Base-by-base conservation (phyloP, 1,140 invertebrate species). In the Cherax destructor region DNA sequence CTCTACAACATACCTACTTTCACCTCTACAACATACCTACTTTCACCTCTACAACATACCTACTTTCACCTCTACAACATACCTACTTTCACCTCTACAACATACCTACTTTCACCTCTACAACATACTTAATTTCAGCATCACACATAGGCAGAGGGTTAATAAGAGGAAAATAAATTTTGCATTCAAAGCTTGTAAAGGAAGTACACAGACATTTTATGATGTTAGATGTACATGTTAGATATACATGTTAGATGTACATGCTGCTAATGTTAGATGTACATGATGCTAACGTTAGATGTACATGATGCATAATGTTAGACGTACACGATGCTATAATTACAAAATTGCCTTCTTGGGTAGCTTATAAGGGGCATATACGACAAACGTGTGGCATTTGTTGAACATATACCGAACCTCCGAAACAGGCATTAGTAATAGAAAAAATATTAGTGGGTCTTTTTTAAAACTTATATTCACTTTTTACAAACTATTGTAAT, bases 381-480 rank as follows among this genome's bases (percentile, higher is more conserved):
- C 18, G 69, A 7, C 69, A 30, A 30, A 74, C 11, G 6, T 74
- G 11, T 30, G 30, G 30, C 30, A 65, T 65, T 65, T 65, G 18
- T 65, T 21, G 18, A 65, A 5, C 61, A 21, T 5, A 16, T 16
- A 24, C 69, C 0, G 24, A 30, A 74, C 24, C 24, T 74, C 24
- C 9, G 30, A 74, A 74, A 30, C 30, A 24, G 24, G 69, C 69
- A 74, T 74, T 74, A 21, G 13, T 69, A 21, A 74, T 74, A 21
- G 69, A n/a, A 74, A 5, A 74, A 74, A 30, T 74, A 74, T 30
- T 74, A 74, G n/a, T 30, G 41, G 69, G n/a, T 74, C 69, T 74
- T 74, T 74, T 7, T 56, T 9, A 41, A 41, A 41, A 41, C 30
- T 41, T 41, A 56, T 56, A 10, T 56, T 13, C 3, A 56, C 13